Base-by-base conservation (phyloP, 1,140 invertebrate species). In the Drosophila lowei region DNA sequence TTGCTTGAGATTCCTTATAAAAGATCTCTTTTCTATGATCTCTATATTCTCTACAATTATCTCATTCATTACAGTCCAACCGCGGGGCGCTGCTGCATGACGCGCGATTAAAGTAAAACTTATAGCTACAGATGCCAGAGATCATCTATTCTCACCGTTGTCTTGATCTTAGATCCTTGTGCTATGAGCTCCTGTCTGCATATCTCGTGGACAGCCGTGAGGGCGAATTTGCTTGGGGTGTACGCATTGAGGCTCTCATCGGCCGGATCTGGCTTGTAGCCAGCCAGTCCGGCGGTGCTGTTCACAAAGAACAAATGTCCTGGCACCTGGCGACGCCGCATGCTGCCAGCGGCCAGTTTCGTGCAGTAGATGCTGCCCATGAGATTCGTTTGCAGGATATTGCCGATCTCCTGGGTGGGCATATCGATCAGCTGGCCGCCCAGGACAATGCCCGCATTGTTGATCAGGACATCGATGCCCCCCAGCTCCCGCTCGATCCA, bases 231-330 rank as follows among this genome's bases (percentile, higher is more conserved):
- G 54, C 93, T 94, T 7, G 94, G 93, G 0, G 93, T 84, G 85
- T 97, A 97, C 7, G 95, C 77, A 64, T 88, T 92, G 0, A 90
- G 62, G 53, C 92, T 92, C 66, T 92, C 91, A 16, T 83, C 62
- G 11, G 89, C 90, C 0, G 92, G 91, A 2, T 62, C 67, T 0
- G 80, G 75, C 52, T 78, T 77, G 11, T 86, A 86, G 2, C 93
- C 80, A 21, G 90, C 92, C 64, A 94, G 91, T 0, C 93, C 94
- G 0, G 92, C 91, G 13, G 93, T 76, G 68, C 93, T 96, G 90
- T 95, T 96, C 9, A 97, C 93, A 56, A 95, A 93, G 54, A 97
- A 93, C 50, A 97, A 93, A 59, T 96, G 95, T 0, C 96, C 96
- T 46, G 93, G 90, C 21, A 94, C 92, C 1, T 93, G 91, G 5